Evolutionary conservation across 2,797 vertebrate genomes (phyloP).

Genomic region (Melanotaenia trifasciata): DNA sequence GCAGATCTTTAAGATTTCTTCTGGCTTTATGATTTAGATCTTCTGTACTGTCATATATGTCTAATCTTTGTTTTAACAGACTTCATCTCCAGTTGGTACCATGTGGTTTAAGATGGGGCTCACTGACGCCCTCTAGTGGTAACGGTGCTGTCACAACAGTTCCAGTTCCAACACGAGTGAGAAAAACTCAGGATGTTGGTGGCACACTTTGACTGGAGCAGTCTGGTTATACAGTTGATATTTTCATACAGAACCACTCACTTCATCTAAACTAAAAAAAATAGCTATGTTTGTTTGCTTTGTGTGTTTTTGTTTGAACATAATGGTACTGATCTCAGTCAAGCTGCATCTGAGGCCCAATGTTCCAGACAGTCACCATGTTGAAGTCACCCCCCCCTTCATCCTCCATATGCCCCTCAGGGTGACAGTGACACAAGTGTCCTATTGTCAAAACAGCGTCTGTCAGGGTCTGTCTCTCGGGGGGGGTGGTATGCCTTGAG

Average conservation of each 20-base stretch:
- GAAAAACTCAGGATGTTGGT: background rate
- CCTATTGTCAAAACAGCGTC: conserved; percentile 77
- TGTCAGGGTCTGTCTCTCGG: conserved; percentile 60
- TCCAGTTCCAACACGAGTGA: background rate
- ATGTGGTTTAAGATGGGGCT: background rate
- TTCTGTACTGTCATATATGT: background rate
- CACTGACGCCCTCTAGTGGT: conserved; percentile 36
- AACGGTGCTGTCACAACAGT: background rate
- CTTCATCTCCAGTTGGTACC: background rate
- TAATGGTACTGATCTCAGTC: conserved; percentile 2
- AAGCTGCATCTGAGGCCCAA: conserved; percentile 23
- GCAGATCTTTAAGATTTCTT: background rate
- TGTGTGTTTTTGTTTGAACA: conserved; percentile 31
- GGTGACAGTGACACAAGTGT: conserved; percentile 78
- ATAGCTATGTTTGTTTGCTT: conserved; percentile 4
- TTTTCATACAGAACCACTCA: conserved; percentile 26
- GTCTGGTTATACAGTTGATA: background rate
- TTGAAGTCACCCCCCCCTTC: conserved; percentile 7
- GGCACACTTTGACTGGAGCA: background rate
- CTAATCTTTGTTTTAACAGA: background rate
- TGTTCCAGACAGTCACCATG: conserved; percentile 48
- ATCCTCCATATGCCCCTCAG: conserved; percentile 50
- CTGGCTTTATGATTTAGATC: background rate
- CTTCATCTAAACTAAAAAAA: conserved; percentile 1
- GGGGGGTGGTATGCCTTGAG: conserved; percentile 52